Percentiles rank a stretch among this genome's conserved stretches.
Conservation (phyloP, 35 echinoderm and acorn worm species). For the Hemicentrotus pulcherrimus region DNA sequence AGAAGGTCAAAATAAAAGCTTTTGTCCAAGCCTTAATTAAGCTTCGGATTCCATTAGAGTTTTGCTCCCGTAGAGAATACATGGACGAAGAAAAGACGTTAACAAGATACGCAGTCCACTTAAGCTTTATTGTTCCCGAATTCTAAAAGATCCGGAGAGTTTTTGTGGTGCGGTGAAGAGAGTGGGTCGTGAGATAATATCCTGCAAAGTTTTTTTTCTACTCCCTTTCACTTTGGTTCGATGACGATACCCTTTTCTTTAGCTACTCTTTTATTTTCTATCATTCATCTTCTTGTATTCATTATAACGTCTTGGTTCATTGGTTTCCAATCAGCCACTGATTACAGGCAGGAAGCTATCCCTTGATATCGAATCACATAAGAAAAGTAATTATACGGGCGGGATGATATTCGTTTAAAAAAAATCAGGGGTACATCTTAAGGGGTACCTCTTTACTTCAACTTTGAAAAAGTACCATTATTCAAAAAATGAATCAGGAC, state of each 20-base stretch:
- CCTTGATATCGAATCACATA: not conserved
- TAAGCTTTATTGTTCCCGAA: not conserved
- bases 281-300: constrained; percentile 3
- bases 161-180: not conserved
- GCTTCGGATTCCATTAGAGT: constrained; percentile 15
- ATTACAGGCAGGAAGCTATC: not conserved
- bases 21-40: constrained; percentile 9
- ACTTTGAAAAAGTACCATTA: too few relatives aligned
- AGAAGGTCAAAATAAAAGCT: constrained; percentile 23
- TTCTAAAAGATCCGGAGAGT: not conserved
- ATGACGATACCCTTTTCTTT: not conserved
- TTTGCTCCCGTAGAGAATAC: constrained; percentile 30
- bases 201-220: not conserved
- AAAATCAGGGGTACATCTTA: not conserved
- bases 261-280: not conserved
- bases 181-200: constrained; percentile 17
- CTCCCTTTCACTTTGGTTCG: not conserved
- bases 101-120: constrained; percentile 5
- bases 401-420: not conserved
- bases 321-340: not conserved
- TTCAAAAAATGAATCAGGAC: too few relatives aligned
- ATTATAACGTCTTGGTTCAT: not conserved
- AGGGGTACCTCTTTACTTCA: too few relatives aligned
- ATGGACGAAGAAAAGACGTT: constrained; percentile 6
- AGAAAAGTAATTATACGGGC: not conserved